Conservation (phyloP, 2,888 invertebrate genomes). For the Aleiodes testaceus region DNA sequence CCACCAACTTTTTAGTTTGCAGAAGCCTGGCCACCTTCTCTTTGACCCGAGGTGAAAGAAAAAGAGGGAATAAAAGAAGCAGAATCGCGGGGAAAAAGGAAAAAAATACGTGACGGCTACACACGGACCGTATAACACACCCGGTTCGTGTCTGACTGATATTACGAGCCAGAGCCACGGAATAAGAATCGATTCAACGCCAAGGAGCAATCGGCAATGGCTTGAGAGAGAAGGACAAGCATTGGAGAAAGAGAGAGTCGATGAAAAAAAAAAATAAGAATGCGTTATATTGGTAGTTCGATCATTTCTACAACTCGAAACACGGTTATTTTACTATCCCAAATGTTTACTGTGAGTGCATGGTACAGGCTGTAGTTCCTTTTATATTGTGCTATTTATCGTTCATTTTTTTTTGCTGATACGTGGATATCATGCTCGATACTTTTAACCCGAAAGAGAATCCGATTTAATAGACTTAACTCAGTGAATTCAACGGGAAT, state of each 20-base stretch:
- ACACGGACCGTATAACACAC: slow-evolving; percentile 49
- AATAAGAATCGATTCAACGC: slow-evolving; percentile 64
- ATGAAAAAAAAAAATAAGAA: slow-evolving; percentile 40
- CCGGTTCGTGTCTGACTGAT: slow-evolving; percentile 63
- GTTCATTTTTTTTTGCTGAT: not conserved
- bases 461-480: not conserved
- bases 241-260: slow-evolving; percentile 17
- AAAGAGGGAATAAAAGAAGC: slow-evolving; percentile 41
- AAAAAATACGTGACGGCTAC: slow-evolving; percentile 35
- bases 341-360: slow-evolving; percentile 23
- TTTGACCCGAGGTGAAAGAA: slow-evolving; percentile 39
- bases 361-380: slow-evolving; percentile 9
- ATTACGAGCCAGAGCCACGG: slow-evolving; percentile 58
- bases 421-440: slow-evolving; percentile 5
- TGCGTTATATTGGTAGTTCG: slow-evolving; percentile 45
- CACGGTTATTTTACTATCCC: slow-evolving; percentile 21
- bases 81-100: slow-evolving; percentile 3
- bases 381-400: slow-evolving; percentile 3
- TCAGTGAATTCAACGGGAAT: too few species aligned
- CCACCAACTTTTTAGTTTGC: slow-evolving; percentile 4
- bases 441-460: slow-evolving; percentile 1
- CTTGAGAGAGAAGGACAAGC: slow-evolving; percentile 22
- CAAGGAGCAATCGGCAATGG: slow-evolving; percentile 37
- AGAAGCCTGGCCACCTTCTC: slow-evolving; percentile 17
- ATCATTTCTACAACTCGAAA: slow-evolving; percentile 39